A percentile compares a stretch with the other conserved stretches of the same genome.
Evolutionary conservation across 1,140 invertebrate species (phyloP).

Genomic region (Anthonomus grandis): DNA sequence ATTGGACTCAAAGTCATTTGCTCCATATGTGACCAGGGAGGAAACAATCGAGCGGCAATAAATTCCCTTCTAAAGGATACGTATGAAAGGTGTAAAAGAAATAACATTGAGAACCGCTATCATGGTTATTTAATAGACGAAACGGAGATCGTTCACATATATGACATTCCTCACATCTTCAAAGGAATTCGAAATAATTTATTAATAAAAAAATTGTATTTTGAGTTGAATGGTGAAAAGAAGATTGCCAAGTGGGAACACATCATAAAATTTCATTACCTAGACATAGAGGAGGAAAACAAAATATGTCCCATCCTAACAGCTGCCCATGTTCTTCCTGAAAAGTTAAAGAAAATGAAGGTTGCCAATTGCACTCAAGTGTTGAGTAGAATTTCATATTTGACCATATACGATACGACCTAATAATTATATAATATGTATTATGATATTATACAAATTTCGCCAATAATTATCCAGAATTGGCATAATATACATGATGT

Average conservation of each 20-base stretch:
- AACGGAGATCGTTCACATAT: conserved; percentile 38
- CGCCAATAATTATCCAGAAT: no score
- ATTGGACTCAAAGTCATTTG: conserved; percentile 16
- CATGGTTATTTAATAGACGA: conserved; percentile 24
- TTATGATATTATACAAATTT: no score
- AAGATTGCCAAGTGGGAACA: conserved; percentile 26
- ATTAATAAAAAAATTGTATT: conserved; percentile 22
- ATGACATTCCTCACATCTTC: conserved; percentile 42
- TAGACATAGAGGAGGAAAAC: no score
- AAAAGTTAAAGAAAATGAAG: no score
- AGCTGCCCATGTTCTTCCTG: conserved; percentile 18
- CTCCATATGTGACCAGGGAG: conserved; percentile 29
- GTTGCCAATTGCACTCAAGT: conserved; percentile 4
- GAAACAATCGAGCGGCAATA: conserved; percentile 19
- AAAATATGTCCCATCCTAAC: conserved; percentile 17
- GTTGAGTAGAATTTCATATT: no score
- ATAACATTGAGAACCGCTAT: not conserved
- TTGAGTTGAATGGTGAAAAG: conserved; percentile 1
- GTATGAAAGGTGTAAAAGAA: no score
- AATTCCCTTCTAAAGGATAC: conserved; percentile 1
- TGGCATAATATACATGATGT: no score
- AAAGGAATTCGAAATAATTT: conserved; percentile 41
- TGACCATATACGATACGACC: no score
- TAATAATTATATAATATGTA: no score
- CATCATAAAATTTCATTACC: conserved; percentile 10